A percentile compares a stretch with the other conserved stretches of the same genome.
Evolutionary conservation across 2,888 invertebrate genomes (phyloP).

Genomic region (Keiferia lycopersicella): DNA sequence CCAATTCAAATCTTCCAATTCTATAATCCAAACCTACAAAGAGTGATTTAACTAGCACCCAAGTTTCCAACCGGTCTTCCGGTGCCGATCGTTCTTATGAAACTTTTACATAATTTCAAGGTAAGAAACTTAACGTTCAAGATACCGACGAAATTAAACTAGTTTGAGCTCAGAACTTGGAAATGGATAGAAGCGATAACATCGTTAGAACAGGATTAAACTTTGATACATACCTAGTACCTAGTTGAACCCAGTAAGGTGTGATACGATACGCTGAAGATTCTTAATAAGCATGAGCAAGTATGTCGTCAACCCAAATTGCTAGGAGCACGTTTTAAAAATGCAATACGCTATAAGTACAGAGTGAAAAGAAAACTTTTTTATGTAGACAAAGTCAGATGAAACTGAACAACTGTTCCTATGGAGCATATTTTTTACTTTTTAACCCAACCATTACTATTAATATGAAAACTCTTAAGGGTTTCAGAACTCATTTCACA

Average conservation of each 20-base stretch:
- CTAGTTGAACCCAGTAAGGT: no score
- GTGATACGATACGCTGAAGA: neutral
- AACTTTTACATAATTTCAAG: slow-evolving; percentile 19
- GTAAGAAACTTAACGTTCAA: slow-evolving; percentile 13
- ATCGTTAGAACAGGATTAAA: neutral
- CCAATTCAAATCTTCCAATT: neutral
- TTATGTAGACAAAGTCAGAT: no score
- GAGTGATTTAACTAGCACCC: neutral
- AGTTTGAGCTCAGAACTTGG: neutral
- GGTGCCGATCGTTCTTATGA: slow-evolving; percentile 6
- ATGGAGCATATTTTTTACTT: no score
- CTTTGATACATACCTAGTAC: neutral
- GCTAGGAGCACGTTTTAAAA: no score
- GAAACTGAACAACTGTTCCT: no score
- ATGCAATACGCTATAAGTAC: no score
- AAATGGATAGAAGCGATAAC: neutral
- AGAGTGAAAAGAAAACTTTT: no score
- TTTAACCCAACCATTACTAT: no score
- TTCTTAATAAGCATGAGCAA: no score
- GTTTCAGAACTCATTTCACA: no score
- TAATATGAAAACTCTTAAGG: no score
- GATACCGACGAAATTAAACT: slow-evolving; percentile 12
- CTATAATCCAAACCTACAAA: neutral
- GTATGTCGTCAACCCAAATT: no score
- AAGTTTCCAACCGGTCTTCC: neutral